Percentiles rank a stretch among this genome's conserved stretches.
These are phyloP conservation scores for Melanogrammus aeglefinus DNA, from an alignment of 2,797 vertebrate genomes.

Conservation along the genomic window DNA sequence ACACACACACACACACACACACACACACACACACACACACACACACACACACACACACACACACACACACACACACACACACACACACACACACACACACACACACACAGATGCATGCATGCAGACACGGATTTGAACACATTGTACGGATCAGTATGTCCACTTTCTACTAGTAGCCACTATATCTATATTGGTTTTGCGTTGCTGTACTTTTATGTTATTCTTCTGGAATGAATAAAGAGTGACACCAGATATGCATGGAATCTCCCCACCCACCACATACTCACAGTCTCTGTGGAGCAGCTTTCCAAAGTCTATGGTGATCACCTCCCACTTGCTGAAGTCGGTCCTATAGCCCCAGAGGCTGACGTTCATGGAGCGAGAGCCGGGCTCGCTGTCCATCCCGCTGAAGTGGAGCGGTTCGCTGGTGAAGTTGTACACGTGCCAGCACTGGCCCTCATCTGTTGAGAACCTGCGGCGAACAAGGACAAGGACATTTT, in stretches of 20 bases:
- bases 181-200: background rate
- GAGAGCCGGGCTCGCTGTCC: slow-evolving; percentile 88
- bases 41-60: no score
- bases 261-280: background rate
- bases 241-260: background rate
- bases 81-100: background rate
- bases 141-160: background rate
- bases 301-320: slow-evolving; percentile 86
- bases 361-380: slow-evolving; percentile 88
- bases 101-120: background rate
- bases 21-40: no score
- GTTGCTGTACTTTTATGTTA: background rate
- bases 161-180: background rate
- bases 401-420: slow-evolving; percentile 87
- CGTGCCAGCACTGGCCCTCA: slow-evolving; percentile 91
- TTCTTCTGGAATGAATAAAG: background rate
- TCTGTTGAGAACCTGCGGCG: slow-evolving; percentile 88
- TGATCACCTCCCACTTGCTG: slow-evolving; percentile 87
- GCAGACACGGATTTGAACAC: background rate
- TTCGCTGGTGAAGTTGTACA: slow-evolving; percentile 77
- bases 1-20: slow-evolving; percentile 9
- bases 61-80: no score
- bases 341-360: slow-evolving; percentile 86
- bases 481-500: no score
- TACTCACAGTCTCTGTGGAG: slow-evolving; percentile 85